Percentiles rank a stretch among this genome's conserved stretches.
Conservation (phyloP, 1,140 invertebrate genomes). For the Bombus vancouverensis region DNA sequence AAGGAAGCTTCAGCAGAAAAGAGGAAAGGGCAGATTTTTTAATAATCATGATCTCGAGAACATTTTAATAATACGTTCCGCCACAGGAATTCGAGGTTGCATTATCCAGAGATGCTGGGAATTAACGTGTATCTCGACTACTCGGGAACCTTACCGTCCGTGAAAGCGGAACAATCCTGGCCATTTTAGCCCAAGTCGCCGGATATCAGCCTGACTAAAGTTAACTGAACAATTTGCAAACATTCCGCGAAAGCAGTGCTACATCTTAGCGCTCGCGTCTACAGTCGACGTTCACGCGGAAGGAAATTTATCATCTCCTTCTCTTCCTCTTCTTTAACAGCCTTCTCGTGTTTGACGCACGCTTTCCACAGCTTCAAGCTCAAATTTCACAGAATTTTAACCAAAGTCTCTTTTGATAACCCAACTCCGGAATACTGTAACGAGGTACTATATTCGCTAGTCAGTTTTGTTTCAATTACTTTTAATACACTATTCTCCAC, state of each 20-base stretch:
- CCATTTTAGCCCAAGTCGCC: neutral
- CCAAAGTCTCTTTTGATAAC: too few relatives aligned
- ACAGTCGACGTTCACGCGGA: neutral
- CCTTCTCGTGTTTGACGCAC: too few relatives aligned
- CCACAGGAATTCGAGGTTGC: neutral
- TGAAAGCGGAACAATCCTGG: neutral
- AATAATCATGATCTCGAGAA: neutral
- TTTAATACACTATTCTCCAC: too few relatives aligned
- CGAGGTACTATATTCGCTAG: too few relatives aligned
- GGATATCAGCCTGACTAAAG: neutral
- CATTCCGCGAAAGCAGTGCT: slow-evolving; percentile 1
- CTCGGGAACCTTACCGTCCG: neutral
- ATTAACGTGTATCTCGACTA: neutral
- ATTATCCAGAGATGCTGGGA: neutral
- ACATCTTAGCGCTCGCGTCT: neutral
- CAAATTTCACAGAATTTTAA: too few relatives aligned
- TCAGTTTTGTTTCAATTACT: too few relatives aligned
- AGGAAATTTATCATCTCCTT: neutral
- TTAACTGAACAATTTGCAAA: slow-evolving; percentile 18
- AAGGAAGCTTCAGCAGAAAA: too few relatives aligned
- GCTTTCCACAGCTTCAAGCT: too few relatives aligned
- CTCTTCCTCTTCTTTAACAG: too few relatives aligned
- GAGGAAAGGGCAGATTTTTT: neutral
- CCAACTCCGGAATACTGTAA: too few relatives aligned
- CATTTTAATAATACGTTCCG: slow-evolving; percentile 14